Percentiles rank a stretch among this genome's conserved stretches.
These are phyloP conservation scores for Andrena cerasifolii DNA, from an alignment of 1,140 invertebrate genomes.

Conservation along the genomic window DNA sequence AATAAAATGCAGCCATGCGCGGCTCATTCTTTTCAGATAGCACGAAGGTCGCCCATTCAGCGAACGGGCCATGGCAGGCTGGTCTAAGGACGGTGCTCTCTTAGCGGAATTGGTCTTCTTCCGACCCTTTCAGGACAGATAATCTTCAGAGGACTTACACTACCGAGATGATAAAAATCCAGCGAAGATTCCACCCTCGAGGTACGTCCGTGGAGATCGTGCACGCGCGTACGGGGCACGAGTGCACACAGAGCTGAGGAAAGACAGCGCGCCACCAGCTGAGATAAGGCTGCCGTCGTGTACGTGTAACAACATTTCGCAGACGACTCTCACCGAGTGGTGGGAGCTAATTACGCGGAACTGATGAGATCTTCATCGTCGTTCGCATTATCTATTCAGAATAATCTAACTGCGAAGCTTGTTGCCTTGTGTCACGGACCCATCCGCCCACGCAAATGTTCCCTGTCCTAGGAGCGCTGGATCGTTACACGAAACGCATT, in stretches of 20 bases:
- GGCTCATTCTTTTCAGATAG: background rate
- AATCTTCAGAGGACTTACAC: conserved; percentile 27
- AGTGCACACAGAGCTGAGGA: background rate
- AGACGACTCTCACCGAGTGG: too few species aligned
- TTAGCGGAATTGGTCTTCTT: conserved; percentile 39
- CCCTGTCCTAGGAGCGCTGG: conserved; percentile 5
- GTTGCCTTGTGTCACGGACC: conserved; percentile 63
- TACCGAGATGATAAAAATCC: conserved; percentile 20
- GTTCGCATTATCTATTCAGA: conserved; percentile 72
- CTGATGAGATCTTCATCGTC: conserved; percentile 76
- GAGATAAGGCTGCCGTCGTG: conserved; percentile 47
- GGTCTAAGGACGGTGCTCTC: conserved; percentile 11
- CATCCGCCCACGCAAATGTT: conserved; percentile 49
- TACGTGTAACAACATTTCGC: conserved; percentile 52
- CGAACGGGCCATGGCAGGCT: background rate
- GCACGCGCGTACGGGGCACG: background rate
- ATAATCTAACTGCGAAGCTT: conserved; percentile 71
- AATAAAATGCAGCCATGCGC: too few species aligned
- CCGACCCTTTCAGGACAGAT: conserved; percentile 29
- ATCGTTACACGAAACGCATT: conserved; percentile 3
- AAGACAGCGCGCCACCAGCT: conserved; percentile 30
- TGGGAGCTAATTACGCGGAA: conserved; percentile 76
- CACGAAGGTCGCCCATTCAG: background rate
- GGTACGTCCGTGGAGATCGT: background rate
- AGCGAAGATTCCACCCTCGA: conserved; percentile 23